Conservation (phyloP, 2,797 vertebrate genomes). For the Sebastiscus tertius region DNA sequence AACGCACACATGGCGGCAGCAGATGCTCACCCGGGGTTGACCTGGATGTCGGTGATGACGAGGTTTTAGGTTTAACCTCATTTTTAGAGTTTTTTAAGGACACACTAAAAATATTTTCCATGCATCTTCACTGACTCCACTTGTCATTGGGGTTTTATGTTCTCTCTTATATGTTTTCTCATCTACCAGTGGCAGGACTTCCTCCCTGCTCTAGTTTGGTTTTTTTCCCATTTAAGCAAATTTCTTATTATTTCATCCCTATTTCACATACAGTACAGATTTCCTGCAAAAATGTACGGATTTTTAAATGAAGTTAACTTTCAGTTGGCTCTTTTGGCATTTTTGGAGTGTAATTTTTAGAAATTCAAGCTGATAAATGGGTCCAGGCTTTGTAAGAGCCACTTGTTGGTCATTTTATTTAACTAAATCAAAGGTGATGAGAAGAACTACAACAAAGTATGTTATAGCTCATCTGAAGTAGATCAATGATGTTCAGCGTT, state of each 20-base stretch:
- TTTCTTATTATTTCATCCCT: background rate
- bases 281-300: background rate
- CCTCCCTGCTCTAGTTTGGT: background rate
- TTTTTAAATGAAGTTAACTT: background rate
- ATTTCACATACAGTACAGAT: too few relatives aligned
- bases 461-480: background rate
- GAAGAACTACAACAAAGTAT: background rate
- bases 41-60: background rate
- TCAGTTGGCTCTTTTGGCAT: background rate
- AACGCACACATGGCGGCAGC: slow-evolving; percentile 2
- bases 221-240: background rate
- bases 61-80: background rate
- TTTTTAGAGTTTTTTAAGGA: background rate
- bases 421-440: background rate
- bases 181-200: background rate
- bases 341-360: background rate
- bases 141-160: background rate
- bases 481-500: background rate
- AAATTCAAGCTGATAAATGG: background rate
- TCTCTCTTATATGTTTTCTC: background rate
- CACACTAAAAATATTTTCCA: background rate
- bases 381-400: background rate
- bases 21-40: slow-evolving; percentile 15
- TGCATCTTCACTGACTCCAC: background rate
- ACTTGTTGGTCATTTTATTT: background rate